Percentiles rank a stretch among this genome's conserved stretches.
These are phyloP conservation scores for Salvelinus namaycush DNA, from an alignment of 2,113 vertebrate genomes.

Conservation along the genomic window DNA sequence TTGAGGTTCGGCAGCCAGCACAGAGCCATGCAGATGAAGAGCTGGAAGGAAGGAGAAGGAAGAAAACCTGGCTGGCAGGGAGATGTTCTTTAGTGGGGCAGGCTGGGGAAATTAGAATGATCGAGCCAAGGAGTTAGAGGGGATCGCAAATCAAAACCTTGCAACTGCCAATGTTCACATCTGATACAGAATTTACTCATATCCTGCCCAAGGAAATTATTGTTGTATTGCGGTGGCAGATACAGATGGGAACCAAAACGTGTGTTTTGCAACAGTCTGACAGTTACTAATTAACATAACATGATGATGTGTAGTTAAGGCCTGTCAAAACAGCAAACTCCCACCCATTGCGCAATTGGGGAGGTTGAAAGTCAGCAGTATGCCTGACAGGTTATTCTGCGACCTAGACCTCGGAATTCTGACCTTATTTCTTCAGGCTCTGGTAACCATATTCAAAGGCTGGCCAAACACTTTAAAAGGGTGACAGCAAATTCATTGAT, in stretches of 20 bases:
- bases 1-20: slow-evolving; percentile 36
- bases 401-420: slow-evolving; percentile 30
- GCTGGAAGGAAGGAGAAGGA: not conserved
- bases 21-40: slow-evolving; percentile 34
- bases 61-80: slow-evolving; percentile 38
- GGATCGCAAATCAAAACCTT: slow-evolving; percentile 41
- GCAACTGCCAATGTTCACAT: slow-evolving; percentile 41
- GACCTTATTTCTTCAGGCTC: slow-evolving; percentile 25
- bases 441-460: slow-evolving; percentile 23
- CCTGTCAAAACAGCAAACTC: not conserved
- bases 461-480: slow-evolving; percentile 30
- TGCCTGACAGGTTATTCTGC: not conserved
- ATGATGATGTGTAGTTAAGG: not conserved
- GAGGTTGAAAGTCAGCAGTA: not conserved
- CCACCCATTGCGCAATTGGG: not conserved
- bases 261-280: not conserved
- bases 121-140: slow-evolving; percentile 41
- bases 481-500: slow-evolving; percentile 20
- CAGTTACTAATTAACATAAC: not conserved
- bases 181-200: slow-evolving; percentile 31
- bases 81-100: slow-evolving; percentile 44
- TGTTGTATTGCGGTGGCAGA: not conserved
- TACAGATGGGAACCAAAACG: not conserved
- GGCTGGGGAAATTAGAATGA: slow-evolving; percentile 34
- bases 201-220: slow-evolving; percentile 28